A percentile compares a stretch with the other conserved stretches of the same genome.
phyloP scores from a whole-genome alignment of 2,888 invertebrate genomes.

The Tupiocoris notatus region DNA sequence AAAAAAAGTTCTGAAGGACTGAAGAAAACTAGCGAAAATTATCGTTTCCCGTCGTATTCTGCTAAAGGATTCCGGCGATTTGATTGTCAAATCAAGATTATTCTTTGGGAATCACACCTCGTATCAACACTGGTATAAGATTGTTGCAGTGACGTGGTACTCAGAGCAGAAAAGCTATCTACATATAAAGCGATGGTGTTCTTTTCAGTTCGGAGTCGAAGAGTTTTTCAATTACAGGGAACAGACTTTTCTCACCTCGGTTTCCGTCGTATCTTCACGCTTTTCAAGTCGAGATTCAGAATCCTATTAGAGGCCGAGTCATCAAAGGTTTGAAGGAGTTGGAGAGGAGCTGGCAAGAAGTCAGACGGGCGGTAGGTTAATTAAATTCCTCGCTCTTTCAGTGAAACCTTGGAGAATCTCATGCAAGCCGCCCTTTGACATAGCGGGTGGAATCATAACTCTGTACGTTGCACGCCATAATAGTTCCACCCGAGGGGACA shows the following conservation, averaged over 20 bases:
- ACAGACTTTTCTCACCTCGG: not conserved
- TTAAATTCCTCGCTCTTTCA: not conserved
- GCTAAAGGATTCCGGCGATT: too few species aligned
- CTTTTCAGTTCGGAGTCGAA: not conserved
- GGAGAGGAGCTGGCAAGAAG: not conserved
- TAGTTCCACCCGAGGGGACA: too few species aligned
- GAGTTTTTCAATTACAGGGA: not conserved
- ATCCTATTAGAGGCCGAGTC: not conserved
- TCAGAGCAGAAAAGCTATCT: not conserved
- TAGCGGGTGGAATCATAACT: too few species aligned
- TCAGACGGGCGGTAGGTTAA: not conserved
- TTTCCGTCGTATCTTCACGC: not conserved
- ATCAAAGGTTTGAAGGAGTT: not conserved
- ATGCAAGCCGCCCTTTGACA: not conserved
- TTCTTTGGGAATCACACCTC: too few species aligned
- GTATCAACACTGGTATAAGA: too few species aligned
- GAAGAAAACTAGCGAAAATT: too few species aligned
- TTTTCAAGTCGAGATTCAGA: not conserved
- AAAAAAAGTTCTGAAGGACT: too few species aligned
- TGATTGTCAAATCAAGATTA: too few species aligned
- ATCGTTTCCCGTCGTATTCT: too few species aligned
- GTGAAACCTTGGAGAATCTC: not conserved
- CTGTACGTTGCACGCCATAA: too few species aligned
- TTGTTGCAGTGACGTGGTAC: too few species aligned
- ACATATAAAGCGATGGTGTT: not conserved